A percentile compares a stretch with the other conserved stretches of the same genome.
Evolutionary conservation across 2,113 vertebrate species (phyloP).

Genomic region (Macheiramphus alcinus): DNA sequence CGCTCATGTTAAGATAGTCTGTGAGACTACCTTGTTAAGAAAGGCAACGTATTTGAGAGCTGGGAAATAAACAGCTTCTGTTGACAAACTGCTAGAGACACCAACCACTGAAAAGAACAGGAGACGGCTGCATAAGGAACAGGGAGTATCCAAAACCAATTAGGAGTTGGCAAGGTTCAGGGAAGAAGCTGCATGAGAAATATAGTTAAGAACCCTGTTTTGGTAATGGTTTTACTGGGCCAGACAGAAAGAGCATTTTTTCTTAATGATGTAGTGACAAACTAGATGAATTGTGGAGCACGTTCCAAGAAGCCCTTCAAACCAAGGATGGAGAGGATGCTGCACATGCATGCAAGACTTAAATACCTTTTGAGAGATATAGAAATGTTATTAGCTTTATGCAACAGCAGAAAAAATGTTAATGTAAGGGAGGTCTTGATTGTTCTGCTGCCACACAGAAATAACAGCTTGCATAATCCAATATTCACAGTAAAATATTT

Average conservation of each 20-base stretch:
- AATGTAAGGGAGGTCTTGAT: neutral
- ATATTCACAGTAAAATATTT: neutral
- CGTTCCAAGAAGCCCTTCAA: neutral
- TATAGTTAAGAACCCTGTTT: neutral
- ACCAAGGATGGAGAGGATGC: neutral
- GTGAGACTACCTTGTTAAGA: neutral
- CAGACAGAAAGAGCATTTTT: neutral
- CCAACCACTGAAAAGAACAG: neutral
- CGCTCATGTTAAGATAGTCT: neutral
- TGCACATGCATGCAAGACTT: neutral
- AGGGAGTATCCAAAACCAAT: neutral
- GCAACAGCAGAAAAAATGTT: neutral
- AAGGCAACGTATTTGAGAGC: neutral
- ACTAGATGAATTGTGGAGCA: neutral
- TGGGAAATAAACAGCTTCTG: neutral
- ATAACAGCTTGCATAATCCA: neutral
- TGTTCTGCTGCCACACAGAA: neutral
- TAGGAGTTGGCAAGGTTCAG: neutral
- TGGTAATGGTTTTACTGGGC: neutral
- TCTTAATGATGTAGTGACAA: neutral
- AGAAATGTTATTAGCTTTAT: neutral
- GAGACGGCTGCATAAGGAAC: neutral
- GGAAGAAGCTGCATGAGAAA: neutral
- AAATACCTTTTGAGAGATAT: neutral
- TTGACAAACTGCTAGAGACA: neutral